Conservation (phyloP, 2,113 vertebrate genomes). For the Pedionomus torquatus region DNA sequence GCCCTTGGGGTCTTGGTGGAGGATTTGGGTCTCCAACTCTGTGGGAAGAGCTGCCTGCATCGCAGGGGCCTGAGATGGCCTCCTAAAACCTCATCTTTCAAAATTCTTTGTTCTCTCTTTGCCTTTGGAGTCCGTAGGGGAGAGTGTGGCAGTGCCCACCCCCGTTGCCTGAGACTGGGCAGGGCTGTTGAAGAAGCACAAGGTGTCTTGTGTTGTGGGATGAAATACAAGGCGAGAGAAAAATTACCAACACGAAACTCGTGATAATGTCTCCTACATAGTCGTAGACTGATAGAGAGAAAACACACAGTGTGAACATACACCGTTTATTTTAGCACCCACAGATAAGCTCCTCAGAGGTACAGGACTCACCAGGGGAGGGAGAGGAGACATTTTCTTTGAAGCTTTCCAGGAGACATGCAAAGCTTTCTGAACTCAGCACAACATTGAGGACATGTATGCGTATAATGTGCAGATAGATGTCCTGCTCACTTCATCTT, state of each 20-base stretch:
- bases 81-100: not conserved
- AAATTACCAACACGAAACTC: not conserved
- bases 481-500: not conserved
- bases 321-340: not conserved
- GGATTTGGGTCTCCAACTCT: not conserved
- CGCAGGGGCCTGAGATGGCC: not conserved
- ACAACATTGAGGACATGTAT: rapidly evolving
- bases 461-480: rapidly evolving
- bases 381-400: not conserved
- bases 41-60: not conserved
- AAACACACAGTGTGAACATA: rapidly evolving
- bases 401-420: not conserved
- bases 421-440: not conserved
- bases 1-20: no score
- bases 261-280: rapidly evolving
- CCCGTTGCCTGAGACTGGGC: no score
- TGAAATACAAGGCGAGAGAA: not conserved
- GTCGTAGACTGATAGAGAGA: not conserved
- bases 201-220: not conserved
- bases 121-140: not conserved
- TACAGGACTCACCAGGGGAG: not conserved
- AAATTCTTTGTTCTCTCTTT: not conserved
- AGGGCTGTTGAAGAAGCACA: not conserved
- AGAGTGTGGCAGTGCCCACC: not conserved
- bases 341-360: not conserved